Base-by-base conservation (phyloP, 2,113 vertebrate genomes). In the Nyctereutes procyonoides region DNA sequence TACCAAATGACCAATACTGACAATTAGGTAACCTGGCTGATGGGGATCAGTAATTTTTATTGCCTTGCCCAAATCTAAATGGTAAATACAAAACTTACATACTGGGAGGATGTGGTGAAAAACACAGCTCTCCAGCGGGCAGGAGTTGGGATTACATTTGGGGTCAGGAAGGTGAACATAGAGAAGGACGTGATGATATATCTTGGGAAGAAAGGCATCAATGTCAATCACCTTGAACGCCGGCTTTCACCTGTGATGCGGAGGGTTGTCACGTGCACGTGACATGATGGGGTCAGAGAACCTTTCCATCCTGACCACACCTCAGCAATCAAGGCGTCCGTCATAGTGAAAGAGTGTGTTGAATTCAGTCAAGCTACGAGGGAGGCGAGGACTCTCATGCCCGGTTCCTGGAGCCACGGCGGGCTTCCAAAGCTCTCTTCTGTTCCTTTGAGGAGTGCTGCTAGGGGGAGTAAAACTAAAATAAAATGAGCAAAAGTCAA, bases 161-260 rank as follows among this genome's bases (percentile, higher is more conserved):
- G 17, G n/a, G 35, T 63, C 4, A 8, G 8, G 30, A 83, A 28
- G 16, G 14, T 28, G 16, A 55, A 13, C 71, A 19, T 1, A 43
- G 10, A 90, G 58, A 55, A 6, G 24, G 13, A 1, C 0, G 0
- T 3, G 9, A 4, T 4, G 9, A 3, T 6, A 2, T 14, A 14
- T 14, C 30, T 10, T 60, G 5, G 13, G 5, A 53, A 62, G 55
- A 28, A 30, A 79, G 16, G 0, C n/a, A 3, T 8, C 3, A 3
- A 1, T 48, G 20, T 8, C 56, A 2, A 0, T 22, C 24, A 2
- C 56, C 56, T 3, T 32, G n/a, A 30, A 4, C 12, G 8, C n/a
- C 19, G 55, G 13, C 58, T 93, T 38, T 32, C 8, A 1, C 0
- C 3, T 30, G 60, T 9, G 81, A 30, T 1, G 11, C 20, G 60